Evolutionary conservation across 2,797 vertebrate genomes (phyloP), one percentile per base, ranked within the genome.

Genomic region (Girardinus metallicus): DNA sequence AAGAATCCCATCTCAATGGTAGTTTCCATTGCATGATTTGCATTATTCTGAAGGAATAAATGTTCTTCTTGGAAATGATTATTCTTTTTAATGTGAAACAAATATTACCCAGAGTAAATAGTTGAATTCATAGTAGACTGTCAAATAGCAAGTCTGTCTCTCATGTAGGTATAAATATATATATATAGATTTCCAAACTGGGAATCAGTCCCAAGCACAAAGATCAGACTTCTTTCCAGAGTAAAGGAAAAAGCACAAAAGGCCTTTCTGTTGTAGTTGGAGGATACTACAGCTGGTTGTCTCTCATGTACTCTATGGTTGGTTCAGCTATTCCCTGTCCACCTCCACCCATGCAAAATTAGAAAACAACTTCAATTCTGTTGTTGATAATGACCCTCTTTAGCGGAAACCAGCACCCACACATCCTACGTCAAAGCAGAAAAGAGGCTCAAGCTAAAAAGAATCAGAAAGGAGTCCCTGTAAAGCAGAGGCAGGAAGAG

Each of bases 351-450:
- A 88, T 87, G 87, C 89, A 91, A 77, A 76, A 83, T 85, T 36
- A 80, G 64, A 82, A 91, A 86, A 93, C 82, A 92, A 87, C 75
- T 75, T 77, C 60, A 46, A 41, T 79, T 91, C 62, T 87, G 88
- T 92, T 93, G 87, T 87, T 79, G 60, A 34, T 70, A 83, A 88
- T 79, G 88, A 90, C 85, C 87, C 77, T 84, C 60, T 82, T 46
- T 77, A 77, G 83, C 87, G 90, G 94, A 93, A 94, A 93, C 89
- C 77, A 64, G 80, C 90, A 85, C 87, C 85, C 89, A 83, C 88
- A 83, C 76, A 78, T 72, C 76, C 82, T 60, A 68, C 75, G 75
- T 81, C 70, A 49, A 29, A 81, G 72, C 51, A 3, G 62, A 47
- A 74, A 73, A 62, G 70, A 76, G n/a, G 66, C 75, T 78, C 49